Base-by-base conservation (phyloP, 2,113 vertebrate genomes). In the Platanista minor region DNA sequence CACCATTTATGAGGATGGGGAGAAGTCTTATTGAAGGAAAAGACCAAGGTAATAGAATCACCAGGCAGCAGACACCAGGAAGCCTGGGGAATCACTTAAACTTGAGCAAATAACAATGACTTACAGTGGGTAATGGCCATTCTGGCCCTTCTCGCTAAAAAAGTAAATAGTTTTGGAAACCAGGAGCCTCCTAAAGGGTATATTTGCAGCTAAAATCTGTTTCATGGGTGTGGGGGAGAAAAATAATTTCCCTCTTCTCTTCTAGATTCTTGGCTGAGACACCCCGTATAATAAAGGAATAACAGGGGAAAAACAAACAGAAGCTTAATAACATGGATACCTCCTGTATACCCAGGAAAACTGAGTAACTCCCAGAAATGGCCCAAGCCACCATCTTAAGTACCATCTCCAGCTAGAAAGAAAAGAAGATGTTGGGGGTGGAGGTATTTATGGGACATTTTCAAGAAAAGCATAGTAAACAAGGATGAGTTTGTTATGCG, bases 21-120 rank as follows among this genome's bases (percentile, higher is more conserved):
- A 91, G 85, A 93, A 90, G 94, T 84, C 94, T 87, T 85, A 92
- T 84, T 96, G 95, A 93, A 96, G 82, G 46, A 94, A 87, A 95
- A 89, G 85, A 27, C 69, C 71, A 71, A 77, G 52, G 74, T 67
- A 64, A 36, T 86, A 18, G 92, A 92, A 33, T 86, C 67, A 83
- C 18, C 72, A 87, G 74, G 74, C n/a, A 57, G 72, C 77, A 71
- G 88, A 61, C 5, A 52, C 64, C 71, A 91, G 52, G 92, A 46
- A 97, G 62, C 84, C 83, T 36, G 49, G 82, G 77, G n/a, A 91
- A 49, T 87, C n/a, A 52, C 52, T 84, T 64, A 43, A 71, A 89
- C 89, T 93, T 89, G 86, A 94, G 57, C 52, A 74, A 93, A 62
- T 74, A 57, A 61, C 74, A 64, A 7, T 81, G 84, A 95, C 69